phyloP scores from a whole-genome alignment of 92 coral and sea anemone species.

The Epizoanthus illoricatus region DNA sequence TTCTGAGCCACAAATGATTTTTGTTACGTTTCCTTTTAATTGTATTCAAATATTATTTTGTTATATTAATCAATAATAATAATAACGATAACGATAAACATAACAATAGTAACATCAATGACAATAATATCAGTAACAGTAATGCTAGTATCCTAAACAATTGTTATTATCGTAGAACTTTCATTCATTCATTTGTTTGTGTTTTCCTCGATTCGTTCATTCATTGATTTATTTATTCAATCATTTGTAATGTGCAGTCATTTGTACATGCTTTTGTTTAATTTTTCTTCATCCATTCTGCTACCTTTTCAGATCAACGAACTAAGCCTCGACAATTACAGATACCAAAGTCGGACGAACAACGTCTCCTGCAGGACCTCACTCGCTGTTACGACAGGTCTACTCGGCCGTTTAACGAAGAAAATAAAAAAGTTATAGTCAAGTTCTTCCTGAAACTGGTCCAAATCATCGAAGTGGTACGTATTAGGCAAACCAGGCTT shows the following conservation, averaged over 20 bases:
- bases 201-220: not conserved
- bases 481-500: not conserved
- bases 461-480: conserved; percentile 29
- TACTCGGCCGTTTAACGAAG: not conserved
- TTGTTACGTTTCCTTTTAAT: no score
- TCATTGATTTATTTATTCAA: not conserved
- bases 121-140: no score
- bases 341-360: conserved; percentile 10
- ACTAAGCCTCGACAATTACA: conserved; percentile 19
- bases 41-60: no score
- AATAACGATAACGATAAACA: no score
- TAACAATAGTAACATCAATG: no score
- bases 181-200: no score
- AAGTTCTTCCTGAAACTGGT: conserved; percentile 14
- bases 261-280: not conserved
- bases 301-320: conserved; percentile 1
- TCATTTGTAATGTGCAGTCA: not conserved
- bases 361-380: conserved; percentile 23
- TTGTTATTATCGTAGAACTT: no score
- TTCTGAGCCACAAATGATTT: no score
- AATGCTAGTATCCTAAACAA: no score
- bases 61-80: no score
- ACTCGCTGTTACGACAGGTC: conserved; percentile 35
- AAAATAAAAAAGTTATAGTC: conserved; percentile 6
- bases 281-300: not conserved